phyloP scores from a whole-genome alignment of 1,140 invertebrate species.

The Calycopis cecrops region DNA sequence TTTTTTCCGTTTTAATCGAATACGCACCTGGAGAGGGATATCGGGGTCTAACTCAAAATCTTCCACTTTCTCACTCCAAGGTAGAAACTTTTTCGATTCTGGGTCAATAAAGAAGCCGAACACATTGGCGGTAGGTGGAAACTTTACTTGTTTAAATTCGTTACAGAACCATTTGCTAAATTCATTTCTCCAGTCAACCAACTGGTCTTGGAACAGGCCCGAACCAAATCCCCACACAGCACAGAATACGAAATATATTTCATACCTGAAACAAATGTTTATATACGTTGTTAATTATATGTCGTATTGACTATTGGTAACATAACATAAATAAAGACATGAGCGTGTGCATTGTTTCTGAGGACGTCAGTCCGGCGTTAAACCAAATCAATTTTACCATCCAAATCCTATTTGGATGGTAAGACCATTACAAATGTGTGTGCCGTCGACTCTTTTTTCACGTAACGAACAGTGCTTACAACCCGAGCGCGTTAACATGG shows the following conservation, averaged over 20 bases:
- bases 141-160: conserved; percentile 94
- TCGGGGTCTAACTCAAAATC: conserved; percentile 90
- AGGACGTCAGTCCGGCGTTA: no score
- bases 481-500: no score
- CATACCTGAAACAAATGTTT: conserved; percentile 85
- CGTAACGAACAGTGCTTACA: no score
- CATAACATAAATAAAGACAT: no score
- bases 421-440: no score
- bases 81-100: conserved; percentile 88
- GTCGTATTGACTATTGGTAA: no score
- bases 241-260: conserved; percentile 95
- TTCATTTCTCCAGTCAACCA: conserved; percentile 92
- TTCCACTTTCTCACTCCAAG: conserved; percentile 88
- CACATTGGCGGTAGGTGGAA: conserved; percentile 87
- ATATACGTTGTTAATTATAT: no score
- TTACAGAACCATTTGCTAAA: conserved; percentile 92
- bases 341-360: no score
- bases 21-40: conserved; percentile 87
- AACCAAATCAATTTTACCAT: no score
- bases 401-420: no score
- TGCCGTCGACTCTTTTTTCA: no score
- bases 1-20: no score
- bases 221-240: conserved; percentile 96
- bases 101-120: conserved; percentile 94
- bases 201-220: conserved; percentile 90